phyloP scores from a whole-genome alignment of 2,113 vertebrate genomes.

The Uropsilus gracilis region DNA sequence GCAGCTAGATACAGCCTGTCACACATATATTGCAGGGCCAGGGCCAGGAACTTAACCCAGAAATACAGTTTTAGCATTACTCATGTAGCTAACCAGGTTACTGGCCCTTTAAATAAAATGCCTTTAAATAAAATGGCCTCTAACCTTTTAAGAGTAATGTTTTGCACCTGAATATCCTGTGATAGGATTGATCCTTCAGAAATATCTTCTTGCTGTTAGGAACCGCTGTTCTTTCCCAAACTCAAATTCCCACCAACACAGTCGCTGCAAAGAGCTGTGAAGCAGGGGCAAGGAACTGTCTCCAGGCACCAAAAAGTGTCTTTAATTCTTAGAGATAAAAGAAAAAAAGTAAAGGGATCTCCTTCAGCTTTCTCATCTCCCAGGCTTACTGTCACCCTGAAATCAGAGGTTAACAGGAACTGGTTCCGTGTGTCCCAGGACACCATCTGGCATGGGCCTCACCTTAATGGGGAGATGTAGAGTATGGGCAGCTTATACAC shows the following conservation, averaged over 20 bases:
- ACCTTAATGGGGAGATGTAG: background rate
- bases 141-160: background rate
- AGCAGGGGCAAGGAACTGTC: background rate
- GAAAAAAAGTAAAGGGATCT: background rate
- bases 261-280: background rate
- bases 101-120: background rate
- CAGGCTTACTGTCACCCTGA: background rate
- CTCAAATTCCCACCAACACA: background rate
- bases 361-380: background rate
- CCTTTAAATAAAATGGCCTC: background rate
- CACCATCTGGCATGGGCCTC: background rate
- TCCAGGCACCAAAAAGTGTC: background rate
- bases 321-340: background rate
- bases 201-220: background rate
- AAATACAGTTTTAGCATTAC: background rate
- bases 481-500: background rate
- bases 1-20: background rate
- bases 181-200: background rate
- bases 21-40: background rate
- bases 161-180: background rate
- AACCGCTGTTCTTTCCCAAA: background rate
- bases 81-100: background rate
- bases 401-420: constrained; percentile 1
- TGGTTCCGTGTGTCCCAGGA: background rate
- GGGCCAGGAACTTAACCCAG: background rate